Conservation (phyloP, 2,888 invertebrate genomes). For the Antitype chi region DNA sequence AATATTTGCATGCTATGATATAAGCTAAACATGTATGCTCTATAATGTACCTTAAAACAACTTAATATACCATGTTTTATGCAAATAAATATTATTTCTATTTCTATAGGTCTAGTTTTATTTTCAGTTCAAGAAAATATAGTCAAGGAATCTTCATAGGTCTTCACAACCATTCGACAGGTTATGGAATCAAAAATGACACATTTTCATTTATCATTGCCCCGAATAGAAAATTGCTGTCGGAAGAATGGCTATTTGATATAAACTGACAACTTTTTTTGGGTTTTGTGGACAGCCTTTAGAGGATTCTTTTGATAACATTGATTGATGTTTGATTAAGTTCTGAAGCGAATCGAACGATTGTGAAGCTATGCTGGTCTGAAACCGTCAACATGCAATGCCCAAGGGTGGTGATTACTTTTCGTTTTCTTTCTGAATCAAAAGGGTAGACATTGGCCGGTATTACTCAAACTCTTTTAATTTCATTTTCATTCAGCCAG, state of each 20-base stretch:
- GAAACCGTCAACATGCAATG: not conserved
- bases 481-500: not conserved
- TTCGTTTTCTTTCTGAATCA: not conserved
- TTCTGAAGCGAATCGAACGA: not conserved
- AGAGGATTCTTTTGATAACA: not conserved
- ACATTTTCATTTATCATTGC: not conserved
- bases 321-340: not conserved
- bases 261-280: not conserved
- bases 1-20: too few species aligned
- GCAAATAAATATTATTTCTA: too few species aligned
- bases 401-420: not conserved
- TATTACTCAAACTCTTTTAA: not conserved
- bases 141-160: not conserved
- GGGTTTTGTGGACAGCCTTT: not conserved
- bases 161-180: not conserved
- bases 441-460: not conserved
- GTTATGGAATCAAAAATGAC: not conserved
- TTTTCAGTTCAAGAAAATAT: not conserved
- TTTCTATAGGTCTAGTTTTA: too few species aligned
- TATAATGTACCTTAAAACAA: too few species aligned
- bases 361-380: not conserved
- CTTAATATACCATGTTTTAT: too few species aligned
- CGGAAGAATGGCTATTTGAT: not conserved
- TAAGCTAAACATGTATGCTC: too few species aligned
- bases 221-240: not conserved